Evolutionary conservation across 2,888 invertebrate genomes (phyloP).

Genomic region (Eudasyphora cyanicolor): DNA sequence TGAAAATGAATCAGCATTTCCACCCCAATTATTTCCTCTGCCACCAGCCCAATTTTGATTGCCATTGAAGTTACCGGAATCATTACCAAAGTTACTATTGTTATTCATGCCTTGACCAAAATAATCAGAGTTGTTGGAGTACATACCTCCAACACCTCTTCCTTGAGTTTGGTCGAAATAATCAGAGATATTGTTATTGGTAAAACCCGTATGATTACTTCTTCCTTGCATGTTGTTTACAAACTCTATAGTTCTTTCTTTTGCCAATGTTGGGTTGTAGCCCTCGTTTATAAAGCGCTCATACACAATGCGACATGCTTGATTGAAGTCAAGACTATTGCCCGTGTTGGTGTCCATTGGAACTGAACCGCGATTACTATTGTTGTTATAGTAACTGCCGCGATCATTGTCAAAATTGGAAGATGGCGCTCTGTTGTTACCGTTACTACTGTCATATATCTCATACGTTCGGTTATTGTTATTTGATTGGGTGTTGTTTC

Average conservation of each 20-base stretch:
- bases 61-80: not conserved
- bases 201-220: not conserved
- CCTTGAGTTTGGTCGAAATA: not conserved
- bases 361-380: not conserved
- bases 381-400: not conserved
- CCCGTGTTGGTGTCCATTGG: not conserved
- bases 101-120: not conserved
- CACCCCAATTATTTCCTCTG: not conserved
- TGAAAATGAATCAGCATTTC: not conserved
- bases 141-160: too few relatives aligned
- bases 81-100: conserved; percentile 21
- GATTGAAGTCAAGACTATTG: not conserved
- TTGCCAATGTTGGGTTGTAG: not conserved
- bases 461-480: conserved; percentile 14
- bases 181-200: not conserved
- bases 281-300: conserved; percentile 9
- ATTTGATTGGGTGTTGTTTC: not conserved
- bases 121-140: too few relatives aligned
- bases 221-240: not conserved
- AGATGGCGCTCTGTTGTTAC: not conserved
- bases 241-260: not conserved
- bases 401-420: conserved; percentile 12
- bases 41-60: conserved; percentile 1
- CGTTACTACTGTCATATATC: conserved; percentile 23
- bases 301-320: conserved; percentile 25